Conservation (phyloP, 2,888 invertebrate species). For the Acanthoscelides obtectus region DNA sequence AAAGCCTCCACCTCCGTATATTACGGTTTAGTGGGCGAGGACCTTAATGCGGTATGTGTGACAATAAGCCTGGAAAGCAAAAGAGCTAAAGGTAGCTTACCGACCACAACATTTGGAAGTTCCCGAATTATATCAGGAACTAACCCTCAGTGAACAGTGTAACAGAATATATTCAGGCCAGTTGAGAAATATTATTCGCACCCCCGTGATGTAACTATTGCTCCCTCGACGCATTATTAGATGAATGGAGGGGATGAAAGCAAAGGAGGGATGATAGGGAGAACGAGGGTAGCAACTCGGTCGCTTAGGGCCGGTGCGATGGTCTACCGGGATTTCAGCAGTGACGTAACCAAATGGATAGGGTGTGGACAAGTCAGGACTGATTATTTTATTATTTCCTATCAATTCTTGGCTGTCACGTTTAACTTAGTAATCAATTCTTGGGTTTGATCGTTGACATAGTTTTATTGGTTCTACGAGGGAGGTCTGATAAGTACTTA, state of each 20-base stretch:
- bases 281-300: background rate
- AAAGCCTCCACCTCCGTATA: no score
- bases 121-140: background rate
- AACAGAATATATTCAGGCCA: background rate
- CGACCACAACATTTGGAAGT: background rate
- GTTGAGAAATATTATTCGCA: background rate
- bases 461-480: no score
- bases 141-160: background rate
- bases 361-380: background rate
- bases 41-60: no score
- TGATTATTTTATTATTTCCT: background rate
- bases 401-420: background rate
- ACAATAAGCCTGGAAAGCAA: no score
- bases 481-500: no score
- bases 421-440: no score
- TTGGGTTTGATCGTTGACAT: no score
- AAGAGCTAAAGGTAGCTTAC: no score
- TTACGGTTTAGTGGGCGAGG: no score
- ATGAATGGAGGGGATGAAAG: background rate
- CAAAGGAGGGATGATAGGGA: background rate
- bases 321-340: background rate
- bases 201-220: background rate
- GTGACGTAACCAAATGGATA: background rate
- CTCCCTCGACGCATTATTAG: background rate
- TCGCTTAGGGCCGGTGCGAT: background rate